These are phyloP conservation scores for Oxystoma pomonae DNA, from an alignment of 2,888 invertebrate genomes.

Conservation along the genomic window DNA sequence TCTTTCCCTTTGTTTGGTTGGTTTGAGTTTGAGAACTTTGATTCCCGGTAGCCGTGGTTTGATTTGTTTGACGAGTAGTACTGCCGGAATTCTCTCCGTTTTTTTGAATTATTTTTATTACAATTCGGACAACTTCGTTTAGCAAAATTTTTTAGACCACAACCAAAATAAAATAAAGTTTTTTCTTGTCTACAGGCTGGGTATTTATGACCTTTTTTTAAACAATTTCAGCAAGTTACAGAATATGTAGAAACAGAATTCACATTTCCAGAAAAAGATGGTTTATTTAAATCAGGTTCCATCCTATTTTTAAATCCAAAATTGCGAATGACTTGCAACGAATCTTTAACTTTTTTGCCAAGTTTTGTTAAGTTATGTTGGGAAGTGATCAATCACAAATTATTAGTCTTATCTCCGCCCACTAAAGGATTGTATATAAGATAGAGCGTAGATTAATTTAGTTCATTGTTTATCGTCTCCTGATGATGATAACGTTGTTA, in stretches of 20 bases:
- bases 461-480: no score
- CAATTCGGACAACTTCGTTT: constrained; percentile 5
- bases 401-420: no score
- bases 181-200: not conserved
- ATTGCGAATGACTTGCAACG: not conserved
- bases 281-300: not conserved
- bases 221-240: not conserved
- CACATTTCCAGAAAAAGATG: not conserved
- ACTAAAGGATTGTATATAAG: no score
- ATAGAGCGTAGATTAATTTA: no score
- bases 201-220: not conserved
- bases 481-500: no score
- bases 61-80: not conserved
- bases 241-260: not conserved
- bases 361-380: no score
- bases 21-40: not conserved
- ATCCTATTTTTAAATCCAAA: not conserved
- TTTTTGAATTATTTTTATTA: constrained; percentile 2
- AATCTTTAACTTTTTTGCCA: constrained; percentile 3
- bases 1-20: not conserved
- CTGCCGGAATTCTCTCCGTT: not conserved
- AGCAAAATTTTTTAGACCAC: constrained; percentile 2
- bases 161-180: constrained; percentile 7
- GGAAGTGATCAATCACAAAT: no score
- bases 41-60: not conserved